Evolutionary conservation across 2,797 vertebrate species (phyloP), one percentile per base, ranked within the genome.

Genomic region (Scarus forsteni): DNA sequence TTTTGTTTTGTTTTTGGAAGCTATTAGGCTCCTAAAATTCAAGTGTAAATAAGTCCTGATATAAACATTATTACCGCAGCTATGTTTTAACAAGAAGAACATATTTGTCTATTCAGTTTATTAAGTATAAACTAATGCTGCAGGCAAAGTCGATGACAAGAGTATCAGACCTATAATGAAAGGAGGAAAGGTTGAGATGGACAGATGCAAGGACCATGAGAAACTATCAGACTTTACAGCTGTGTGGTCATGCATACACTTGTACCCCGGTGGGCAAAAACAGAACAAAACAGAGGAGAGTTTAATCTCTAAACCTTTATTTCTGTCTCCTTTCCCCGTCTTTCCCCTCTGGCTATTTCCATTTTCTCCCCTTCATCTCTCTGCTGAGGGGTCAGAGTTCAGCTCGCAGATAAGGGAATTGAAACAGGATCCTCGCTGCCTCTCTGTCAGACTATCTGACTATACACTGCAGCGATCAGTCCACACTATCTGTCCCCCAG

Each of bases 341-440:
- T 42, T 57, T 60, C 48, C 73, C 86, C 81, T 85, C 62, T 38
- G 70, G 88, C 81, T 88, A 70, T 59, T 70, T 85, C 60, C 78
- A 79, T 89, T 89, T 63, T 84, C 77, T 62, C 66, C 48, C 68
- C 59, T 72, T 88, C 87, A 69, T 89, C 76, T 86, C 81, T 86
- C 62, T 77, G 51, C 58, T 27, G 80, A 18, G 5, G 64, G 87
- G 88, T 91, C 89, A 90, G 73, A 90, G 90, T 85, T 90, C 88
- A 88, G 72, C 39, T 8, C 1, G 45, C 66, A 79, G 89, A 92
- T 90, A 90, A 90, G 86, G 75, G 88, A 87, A 87, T 78, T 88
- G 86, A 87, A 89, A 87, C 82, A 67, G 84, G 79, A 84, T 83
- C 70, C 69, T 84, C 73, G 77, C 65, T 69, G 60, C 58, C 64